These are phyloP conservation scores for Pachydiplax longipennis DNA, from an alignment of 2,888 invertebrate genomes.

Conservation along the genomic window DNA sequence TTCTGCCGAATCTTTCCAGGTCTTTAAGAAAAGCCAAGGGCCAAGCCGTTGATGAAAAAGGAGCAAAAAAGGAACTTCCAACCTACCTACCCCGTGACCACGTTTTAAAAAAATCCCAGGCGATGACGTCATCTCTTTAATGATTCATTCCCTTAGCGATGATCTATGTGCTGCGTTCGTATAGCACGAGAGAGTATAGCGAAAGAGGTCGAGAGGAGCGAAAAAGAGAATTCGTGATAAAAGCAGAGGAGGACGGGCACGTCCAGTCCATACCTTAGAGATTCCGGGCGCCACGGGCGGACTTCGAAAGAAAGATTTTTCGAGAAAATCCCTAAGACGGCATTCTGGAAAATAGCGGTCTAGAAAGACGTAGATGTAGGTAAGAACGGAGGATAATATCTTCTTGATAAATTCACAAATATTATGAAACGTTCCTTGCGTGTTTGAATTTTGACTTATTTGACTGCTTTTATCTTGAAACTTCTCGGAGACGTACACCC, in stretches of 20 bases:
- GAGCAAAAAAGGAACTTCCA: not conserved
- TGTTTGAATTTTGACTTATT: too few species aligned
- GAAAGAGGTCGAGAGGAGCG: not conserved
- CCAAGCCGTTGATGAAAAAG: not conserved
- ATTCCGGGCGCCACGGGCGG: not conserved
- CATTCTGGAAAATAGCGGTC: too few species aligned
- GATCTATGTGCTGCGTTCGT: not conserved
- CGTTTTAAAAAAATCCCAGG: not conserved
- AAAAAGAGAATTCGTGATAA: not conserved
- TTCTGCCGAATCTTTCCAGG: too few species aligned
- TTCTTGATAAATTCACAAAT: too few species aligned
- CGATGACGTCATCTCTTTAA: not conserved
- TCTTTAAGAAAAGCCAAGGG: not conserved
- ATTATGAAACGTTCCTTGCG: too few species aligned
- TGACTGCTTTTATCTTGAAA: too few species aligned
- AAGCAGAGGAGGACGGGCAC: not conserved
- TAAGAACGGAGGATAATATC: too few species aligned
- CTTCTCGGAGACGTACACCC: too few species aligned
- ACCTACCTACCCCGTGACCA: not conserved
- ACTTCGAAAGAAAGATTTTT: not conserved
- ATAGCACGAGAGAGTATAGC: not conserved
- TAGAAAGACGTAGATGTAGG: too few species aligned
- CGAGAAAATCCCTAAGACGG: not conserved
- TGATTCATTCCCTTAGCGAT: not conserved
- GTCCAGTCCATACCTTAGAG: not conserved